Percentiles rank a stretch among this genome's conserved stretches.
Conservation (phyloP, 1,140 invertebrate genomes). For the Sweltsa coloradensis region DNA sequence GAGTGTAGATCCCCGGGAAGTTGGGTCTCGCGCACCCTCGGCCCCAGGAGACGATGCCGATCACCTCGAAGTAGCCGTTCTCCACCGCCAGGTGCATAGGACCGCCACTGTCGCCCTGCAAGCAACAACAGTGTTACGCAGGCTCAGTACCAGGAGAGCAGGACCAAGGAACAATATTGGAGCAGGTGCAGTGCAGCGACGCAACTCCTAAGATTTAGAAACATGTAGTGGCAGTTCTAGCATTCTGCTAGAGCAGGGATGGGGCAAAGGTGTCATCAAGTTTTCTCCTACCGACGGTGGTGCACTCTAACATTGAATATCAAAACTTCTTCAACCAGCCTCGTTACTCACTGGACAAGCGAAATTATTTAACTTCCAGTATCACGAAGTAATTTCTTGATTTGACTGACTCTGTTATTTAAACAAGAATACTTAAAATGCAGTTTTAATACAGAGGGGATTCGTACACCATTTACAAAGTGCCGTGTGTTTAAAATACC, state of each 20-base stretch:
- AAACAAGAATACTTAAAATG: too few species aligned
- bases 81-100: conserved; percentile 33
- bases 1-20: conserved; percentile 64
- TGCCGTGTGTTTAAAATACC: too few species aligned
- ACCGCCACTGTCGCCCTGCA: conserved; percentile 41
- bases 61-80: conserved; percentile 33
- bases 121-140: conserved; percentile 6
- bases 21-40: conserved; percentile 59
- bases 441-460: too few species aligned
- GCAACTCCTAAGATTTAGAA: neutral
- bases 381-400: too few species aligned
- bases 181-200: neutral
- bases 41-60: conserved; percentile 66
- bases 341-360: too few species aligned
- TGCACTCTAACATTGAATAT: neutral
- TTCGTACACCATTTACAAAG: too few species aligned
- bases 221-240: neutral
- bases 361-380: too few species aligned
- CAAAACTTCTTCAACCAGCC: too few species aligned
- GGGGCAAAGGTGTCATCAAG: neutral
- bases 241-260: neutral
- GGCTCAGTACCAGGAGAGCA: neutral
- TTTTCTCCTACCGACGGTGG: too few species aligned
- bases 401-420: too few species aligned
- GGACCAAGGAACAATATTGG: neutral